Evolutionary conservation across 1,140 invertebrate genomes (phyloP).

Genomic region (Cotesia vestalis): DNA sequence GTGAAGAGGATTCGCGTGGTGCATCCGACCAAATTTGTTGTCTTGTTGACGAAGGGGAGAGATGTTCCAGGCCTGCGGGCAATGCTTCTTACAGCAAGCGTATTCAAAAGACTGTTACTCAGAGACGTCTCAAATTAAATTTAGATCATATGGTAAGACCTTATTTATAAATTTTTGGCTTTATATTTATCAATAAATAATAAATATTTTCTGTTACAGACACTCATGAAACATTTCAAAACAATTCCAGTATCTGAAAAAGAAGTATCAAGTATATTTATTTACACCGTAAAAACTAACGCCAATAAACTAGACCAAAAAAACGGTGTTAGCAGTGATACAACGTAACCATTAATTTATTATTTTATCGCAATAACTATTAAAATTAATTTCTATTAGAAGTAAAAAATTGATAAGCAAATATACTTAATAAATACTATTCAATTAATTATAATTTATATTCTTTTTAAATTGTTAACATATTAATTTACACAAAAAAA

Average conservation of each 20-base stretch:
- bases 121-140: conserved; percentile 87
- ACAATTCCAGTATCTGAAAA: conserved; percentile 93
- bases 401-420: conserved; percentile 33
- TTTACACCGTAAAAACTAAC: conserved; percentile 95
- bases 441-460: conserved; percentile 22
- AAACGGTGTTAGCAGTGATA: conserved; percentile 77
- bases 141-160: conserved; percentile 81
- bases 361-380: conserved; percentile 26
- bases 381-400: conserved; percentile 28
- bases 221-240: conserved; percentile 93
- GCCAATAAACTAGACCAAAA: conserved; percentile 92
- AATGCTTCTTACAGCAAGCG: conserved; percentile 97
- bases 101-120: conserved; percentile 95
- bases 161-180: neutral
- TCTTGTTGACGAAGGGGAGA: conserved; percentile 86
- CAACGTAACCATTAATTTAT: conserved; percentile 59
- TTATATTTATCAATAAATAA: conserved; percentile 5
- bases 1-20: conserved; percentile 86
- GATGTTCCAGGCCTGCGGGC: conserved; percentile 87
- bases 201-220: conserved; percentile 71
- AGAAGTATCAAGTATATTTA: conserved; percentile 94
- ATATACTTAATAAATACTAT: conserved; percentile 23
- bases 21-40: conserved; percentile 92
- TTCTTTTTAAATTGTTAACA: conserved; percentile 42
- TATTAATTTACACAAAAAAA: conserved; percentile 30